phyloP scores from a whole-genome alignment of 2,113 vertebrate genomes.

The Ceyx margarethae region DNA sequence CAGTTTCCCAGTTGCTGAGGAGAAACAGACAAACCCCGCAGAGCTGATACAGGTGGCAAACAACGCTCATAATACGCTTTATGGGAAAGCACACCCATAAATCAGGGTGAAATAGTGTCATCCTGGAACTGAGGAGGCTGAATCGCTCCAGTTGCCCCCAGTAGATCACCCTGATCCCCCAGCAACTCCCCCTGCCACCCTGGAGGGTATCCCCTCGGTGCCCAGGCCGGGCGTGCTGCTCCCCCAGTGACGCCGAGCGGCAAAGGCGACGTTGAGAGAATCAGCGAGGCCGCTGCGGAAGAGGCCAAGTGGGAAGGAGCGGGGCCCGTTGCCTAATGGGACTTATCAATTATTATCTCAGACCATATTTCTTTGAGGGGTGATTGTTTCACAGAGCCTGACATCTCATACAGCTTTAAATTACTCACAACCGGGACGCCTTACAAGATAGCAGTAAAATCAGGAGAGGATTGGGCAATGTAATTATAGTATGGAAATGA shows the following conservation, averaged over 20 bases:
- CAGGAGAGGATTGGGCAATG: constrained; percentile 89
- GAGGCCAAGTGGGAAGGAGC: constrained; percentile 70
- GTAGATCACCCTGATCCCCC: neutral
- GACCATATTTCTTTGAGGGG: constrained; percentile 84
- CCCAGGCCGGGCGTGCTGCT: rapidly evolving
- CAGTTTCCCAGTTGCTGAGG: neutral
- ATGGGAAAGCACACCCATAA: neutral
- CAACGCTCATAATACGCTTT: rapidly evolving
- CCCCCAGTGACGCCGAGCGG: constrained; percentile 2
- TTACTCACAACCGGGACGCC: constrained; percentile 83
- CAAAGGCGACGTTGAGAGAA: constrained; percentile 40
- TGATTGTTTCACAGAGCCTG: constrained; percentile 87
- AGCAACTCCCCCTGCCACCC: neutral
- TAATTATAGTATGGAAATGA: constrained; percentile 97
- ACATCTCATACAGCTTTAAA: constrained; percentile 88
- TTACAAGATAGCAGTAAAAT: constrained; percentile 86
- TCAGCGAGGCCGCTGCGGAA: constrained; percentile 61
- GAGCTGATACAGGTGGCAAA: neutral
- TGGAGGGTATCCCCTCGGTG: rapidly evolving
- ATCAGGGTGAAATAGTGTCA: neutral
- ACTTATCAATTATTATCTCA: constrained; percentile 87
- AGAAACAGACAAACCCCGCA: neutral
- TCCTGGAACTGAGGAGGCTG: rapidly evolving
- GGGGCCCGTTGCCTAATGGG: constrained; percentile 79
- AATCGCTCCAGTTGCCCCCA: rapidly evolving